Base-by-base conservation (phyloP, 1,140 invertebrate species). In the Orussus abietinus region DNA sequence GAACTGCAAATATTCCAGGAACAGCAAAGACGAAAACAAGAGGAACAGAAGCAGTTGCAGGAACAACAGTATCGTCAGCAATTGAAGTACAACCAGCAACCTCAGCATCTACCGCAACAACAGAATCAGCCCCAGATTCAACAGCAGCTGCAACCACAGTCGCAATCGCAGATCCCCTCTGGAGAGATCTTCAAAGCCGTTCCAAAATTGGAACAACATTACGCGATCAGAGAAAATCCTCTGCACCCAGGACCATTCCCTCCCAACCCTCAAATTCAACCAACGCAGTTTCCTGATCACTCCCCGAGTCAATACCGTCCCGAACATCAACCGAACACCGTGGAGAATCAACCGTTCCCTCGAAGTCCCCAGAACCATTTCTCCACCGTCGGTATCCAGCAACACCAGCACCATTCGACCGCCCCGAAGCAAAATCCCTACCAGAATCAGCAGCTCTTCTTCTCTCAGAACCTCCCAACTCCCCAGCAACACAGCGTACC, bases 151-250 rank as follows among this genome's bases (percentile, higher is more conserved):
- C 53, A 47, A 47, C 62, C 64, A 40, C 67, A 70, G 51, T 63
- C 67, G 53, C 51, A 75, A 45, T 57, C 65, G 6, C 71, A 74
- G 49, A 78, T 76, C 28, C 74, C 78, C 2, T 77, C 72, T 3
- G 81, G 83, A 10, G 83, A 87, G 66, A 69, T 87, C 26, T 77
- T 85, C n/a, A 79, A 82, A 44, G 79, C 85, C 18, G 78, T 88
- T 38, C 80, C 85, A 5, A 85, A 84, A 68, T 80, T 80, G 42
- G 85, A 88, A 66, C 84, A 87, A 49, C 85, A 88, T 57, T 81
- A 66, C 13, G 54, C 72, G 0, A 66, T 72, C n/a, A 50, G 66
- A 34, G 70, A 74, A 43, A 73, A 75, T 47, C 70, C 69, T 5
- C 57, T 59, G 25, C 67, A 71, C 42, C 69, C 68, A 0, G 69